Percentiles rank a stretch among this genome's conserved stretches.
phyloP scores from a whole-genome alignment of 1,140 invertebrate species.

The Drosophila pallidifrons region DNA sequence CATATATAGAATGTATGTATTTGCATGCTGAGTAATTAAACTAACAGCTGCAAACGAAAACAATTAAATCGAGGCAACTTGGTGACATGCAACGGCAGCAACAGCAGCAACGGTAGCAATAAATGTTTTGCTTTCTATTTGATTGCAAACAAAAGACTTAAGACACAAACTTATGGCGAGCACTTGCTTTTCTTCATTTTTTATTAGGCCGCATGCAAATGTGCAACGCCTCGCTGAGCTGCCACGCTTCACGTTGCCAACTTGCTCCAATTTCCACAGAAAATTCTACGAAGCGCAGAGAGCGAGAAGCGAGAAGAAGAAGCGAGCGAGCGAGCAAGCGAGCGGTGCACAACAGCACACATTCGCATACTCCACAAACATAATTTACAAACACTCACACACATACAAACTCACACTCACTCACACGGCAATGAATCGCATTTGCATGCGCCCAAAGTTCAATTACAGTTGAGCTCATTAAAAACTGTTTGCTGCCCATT shows the following conservation, averaged over 20 bases:
- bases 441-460: slow-evolving; percentile 69
- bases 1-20: no score
- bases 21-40: slow-evolving; percentile 79
- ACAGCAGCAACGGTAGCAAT: slow-evolving; percentile 23
- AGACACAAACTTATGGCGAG: slow-evolving; percentile 44
- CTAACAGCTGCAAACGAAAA: slow-evolving; percentile 37
- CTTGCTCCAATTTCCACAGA: slow-evolving; percentile 52
- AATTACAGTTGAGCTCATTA: slow-evolving; percentile 69
- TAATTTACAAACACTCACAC: slow-evolving; percentile 52
- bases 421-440: slow-evolving; percentile 9
- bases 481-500: slow-evolving; percentile 15
- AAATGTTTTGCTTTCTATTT: slow-evolving; percentile 60
- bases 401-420: slow-evolving; percentile 1
- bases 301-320: not conserved
- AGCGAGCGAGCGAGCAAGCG: not conserved
- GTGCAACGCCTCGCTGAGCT: slow-evolving; percentile 51
- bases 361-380: slow-evolving; percentile 80
- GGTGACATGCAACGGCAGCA: slow-evolving; percentile 27
- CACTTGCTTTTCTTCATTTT: not conserved
- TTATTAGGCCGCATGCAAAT: slow-evolving; percentile 28
- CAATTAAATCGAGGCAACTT: slow-evolving; percentile 28
- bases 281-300: slow-evolving; percentile 39
- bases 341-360: slow-evolving; percentile 11
- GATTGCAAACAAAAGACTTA: slow-evolving; percentile 56
- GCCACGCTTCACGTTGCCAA: slow-evolving; percentile 31